Evolutionary conservation across 2,113 vertebrate species (phyloP).

Genomic region (Naja naja): DNA sequence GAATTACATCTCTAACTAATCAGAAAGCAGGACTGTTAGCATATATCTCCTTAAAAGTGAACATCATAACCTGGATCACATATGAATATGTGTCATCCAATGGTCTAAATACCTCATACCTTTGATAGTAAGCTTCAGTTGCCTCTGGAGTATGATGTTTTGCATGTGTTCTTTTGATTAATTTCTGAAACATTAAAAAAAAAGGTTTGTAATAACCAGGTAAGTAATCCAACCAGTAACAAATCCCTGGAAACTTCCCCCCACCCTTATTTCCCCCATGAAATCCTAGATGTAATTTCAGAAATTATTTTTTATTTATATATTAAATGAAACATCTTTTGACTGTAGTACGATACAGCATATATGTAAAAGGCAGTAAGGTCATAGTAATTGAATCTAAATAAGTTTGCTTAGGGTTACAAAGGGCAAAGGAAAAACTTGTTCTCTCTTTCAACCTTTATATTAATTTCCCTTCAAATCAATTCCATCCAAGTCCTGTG

Average conservation of each 20-base stretch:
- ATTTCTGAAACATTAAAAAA: slow-evolving; percentile 76
- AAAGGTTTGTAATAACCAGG: slow-evolving; percentile 42
- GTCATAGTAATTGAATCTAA: slow-evolving; percentile 90
- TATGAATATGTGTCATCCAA: slow-evolving; percentile 58
- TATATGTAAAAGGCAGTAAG: slow-evolving; percentile 78
- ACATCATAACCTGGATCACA: slow-evolving; percentile 30
- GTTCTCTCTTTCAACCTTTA: slow-evolving; percentile 80
- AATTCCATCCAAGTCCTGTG: slow-evolving; percentile 79
- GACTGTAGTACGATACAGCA: slow-evolving; percentile 65
- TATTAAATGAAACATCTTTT: slow-evolving; percentile 62
- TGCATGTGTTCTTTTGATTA: slow-evolving; percentile 87
- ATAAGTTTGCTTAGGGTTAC: slow-evolving; percentile 85
- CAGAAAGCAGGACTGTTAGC: not conserved
- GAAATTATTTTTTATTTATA: slow-evolving; percentile 61
- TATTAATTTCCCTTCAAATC: slow-evolving; percentile 85
- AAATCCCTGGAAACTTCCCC: slow-evolving; percentile 12
- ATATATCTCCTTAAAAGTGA: not conserved
- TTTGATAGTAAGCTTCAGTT: slow-evolving; percentile 85
- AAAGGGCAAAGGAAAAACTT: slow-evolving; percentile 78
- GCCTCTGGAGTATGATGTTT: slow-evolving; percentile 85
- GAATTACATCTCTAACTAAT: not conserved
- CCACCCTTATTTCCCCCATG: not conserved
- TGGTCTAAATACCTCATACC: slow-evolving; percentile 71
- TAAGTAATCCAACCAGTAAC: slow-evolving; percentile 44
- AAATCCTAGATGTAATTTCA: slow-evolving; percentile 38